Base-by-base conservation (phyloP, 2,888 invertebrate species). In the Charanyca ferruginea region DNA sequence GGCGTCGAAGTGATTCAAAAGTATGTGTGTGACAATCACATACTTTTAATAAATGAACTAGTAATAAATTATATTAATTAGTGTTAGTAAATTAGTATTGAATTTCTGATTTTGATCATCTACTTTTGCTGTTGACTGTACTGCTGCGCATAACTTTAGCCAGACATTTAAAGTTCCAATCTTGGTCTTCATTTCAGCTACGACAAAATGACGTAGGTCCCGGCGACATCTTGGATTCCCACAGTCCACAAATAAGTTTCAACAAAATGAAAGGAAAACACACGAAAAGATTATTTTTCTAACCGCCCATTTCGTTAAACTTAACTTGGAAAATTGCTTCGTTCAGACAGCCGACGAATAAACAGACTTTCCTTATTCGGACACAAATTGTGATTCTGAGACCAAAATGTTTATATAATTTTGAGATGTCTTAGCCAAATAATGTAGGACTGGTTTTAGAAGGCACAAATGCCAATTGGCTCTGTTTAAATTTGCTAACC, bases 361-460 rank as follows among this genome's bases (percentile, higher is more conserved):
- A 58, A 66, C 32, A 49, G 13, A 1, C 25, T 22, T 28, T 7
- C 23, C 9, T 58, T 67, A 74, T 74, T 71, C n/a, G 44, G 38
- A 54, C 53, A 45, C 53, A 58, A 71, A 71, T 67, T 58, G 75
- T 44, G 47, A 48, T 58, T 47, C 32, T 11, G 6, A 41, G 18
- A 32, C 28, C 53, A 57, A 28, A 70, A 48, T 58, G 68, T 71
- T 74, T 66, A 66, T 38, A 54, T 49, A 75, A 38, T 66, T 66
- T 55, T 52, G 67, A 58, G 52, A 28, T 32, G 51, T 28, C 18
- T 11, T 13, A 13, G 16, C 22, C 16, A 35, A 55, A 55, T 53
- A 51, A 45, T 45, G 49, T 3, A 32, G 51, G 35, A 32, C 8
- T 28, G 49, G 23, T 65, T 51, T 44, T 6, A 41, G 23, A 6